Evolutionary conservation across 2,797 vertebrate genomes (phyloP), one percentile per base, ranked within the genome.

Genomic region (Sternotherus odoratus): DNA sequence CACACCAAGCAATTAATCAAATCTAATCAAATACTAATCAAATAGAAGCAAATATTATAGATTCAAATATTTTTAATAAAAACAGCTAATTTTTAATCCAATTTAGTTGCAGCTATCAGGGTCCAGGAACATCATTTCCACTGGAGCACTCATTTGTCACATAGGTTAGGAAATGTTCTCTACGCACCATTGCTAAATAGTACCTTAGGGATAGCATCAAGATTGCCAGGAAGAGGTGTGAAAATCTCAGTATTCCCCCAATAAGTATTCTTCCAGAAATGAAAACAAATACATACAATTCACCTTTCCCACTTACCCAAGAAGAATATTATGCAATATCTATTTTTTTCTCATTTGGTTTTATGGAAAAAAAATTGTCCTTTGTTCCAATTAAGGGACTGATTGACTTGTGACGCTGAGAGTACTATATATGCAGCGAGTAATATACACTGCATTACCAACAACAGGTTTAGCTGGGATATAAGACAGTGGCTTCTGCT

Each of bases 181-280:
- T 0, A 8, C 49, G 9, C 49, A 8, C 0, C n/a, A 1, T 48
- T 89, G 57, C n/a, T 16, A 28, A 60, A 19, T 0, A 54, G 66
- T 48, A 39, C 49, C 74, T 78, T 77, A 54, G 43, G 63, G 79
- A 91, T 39, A 39, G 66, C 63, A 39, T 69, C 66, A 69, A 69
- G 8, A 4, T 36, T 6, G 16, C 36, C 33, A n/a, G n/a, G 63
- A 66, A 66, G n/a, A 66, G 19, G n/a, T 66, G 33, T 21, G n/a
- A 36, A 39, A 69, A 69, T 39, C 19, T 69, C 66, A 69, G 36
- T 39, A 39, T 69, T 69, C 63, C 19, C 23, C 21, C 19, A 39
- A 39, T 36, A 19, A 69, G 17, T 69, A 36, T 69, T 69, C 36
- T 69, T 69, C 9, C n/a, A n/a, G 21, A 90, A 1, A 74, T 12